A percentile compares a stretch with the other conserved stretches of the same genome.
Conservation (phyloP, 2,113 vertebrate species). For the Ceratotherium simum region DNA sequence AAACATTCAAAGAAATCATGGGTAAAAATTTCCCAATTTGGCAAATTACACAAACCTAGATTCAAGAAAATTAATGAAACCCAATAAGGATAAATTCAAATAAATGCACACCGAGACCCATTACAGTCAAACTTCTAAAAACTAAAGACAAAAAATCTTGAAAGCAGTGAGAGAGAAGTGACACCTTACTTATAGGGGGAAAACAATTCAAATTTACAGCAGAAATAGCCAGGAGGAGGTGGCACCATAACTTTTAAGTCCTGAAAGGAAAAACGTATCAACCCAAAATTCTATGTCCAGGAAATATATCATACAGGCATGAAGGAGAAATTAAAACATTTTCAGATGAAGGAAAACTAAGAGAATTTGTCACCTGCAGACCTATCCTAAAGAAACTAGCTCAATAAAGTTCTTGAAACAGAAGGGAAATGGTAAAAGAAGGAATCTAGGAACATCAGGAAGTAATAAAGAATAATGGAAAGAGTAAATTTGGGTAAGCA, state of each 20-base stretch:
- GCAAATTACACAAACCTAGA: not conserved
- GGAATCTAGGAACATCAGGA: not conserved
- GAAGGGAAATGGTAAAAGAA: not conserved
- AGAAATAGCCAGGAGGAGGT: not conserved
- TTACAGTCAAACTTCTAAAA: not conserved
- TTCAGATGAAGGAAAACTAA: not conserved
- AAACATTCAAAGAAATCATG: not conserved
- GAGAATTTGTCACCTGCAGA: not conserved
- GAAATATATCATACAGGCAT: not conserved
- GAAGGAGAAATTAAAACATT: not conserved
- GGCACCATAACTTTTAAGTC: not conserved
- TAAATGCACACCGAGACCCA: not conserved
- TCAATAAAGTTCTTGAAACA: not conserved
- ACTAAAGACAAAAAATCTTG: not conserved
- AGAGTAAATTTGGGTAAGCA: not conserved
- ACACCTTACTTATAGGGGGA: not conserved
- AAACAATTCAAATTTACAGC: not conserved
- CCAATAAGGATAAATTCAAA: not conserved
- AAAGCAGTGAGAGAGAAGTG: not conserved
- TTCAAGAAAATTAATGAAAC: not conserved
- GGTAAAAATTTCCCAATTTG: not conserved
- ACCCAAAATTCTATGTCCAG: not conserved
- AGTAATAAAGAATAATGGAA: not conserved
- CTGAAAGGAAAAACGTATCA: not conserved
- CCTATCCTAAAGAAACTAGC: not conserved